These are phyloP conservation scores for Andrena marginata DNA, from an alignment of 2,888 invertebrate species.

Conservation along the genomic window DNA sequence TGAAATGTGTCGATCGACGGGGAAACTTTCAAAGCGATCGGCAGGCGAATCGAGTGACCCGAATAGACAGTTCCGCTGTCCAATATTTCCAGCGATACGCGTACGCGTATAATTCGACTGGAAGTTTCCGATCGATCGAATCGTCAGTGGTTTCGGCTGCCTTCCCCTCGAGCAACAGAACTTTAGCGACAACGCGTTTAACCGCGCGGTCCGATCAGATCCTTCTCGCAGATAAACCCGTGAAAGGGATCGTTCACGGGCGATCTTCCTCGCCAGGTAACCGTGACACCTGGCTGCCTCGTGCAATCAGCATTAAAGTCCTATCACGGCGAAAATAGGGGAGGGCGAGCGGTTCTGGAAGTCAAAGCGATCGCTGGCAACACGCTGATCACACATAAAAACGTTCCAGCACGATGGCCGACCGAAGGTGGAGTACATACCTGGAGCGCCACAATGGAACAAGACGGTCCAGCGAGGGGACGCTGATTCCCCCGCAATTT, in stretches of 20 bases:
- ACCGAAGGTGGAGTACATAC: slow-evolving; percentile 4
- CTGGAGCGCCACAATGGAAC: slow-evolving; percentile 42
- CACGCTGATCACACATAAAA: slow-evolving; percentile 42
- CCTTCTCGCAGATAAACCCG: slow-evolving; percentile 54
- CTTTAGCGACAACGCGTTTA: slow-evolving; percentile 49
- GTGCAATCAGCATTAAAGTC: slow-evolving; percentile 67
- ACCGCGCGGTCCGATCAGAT: slow-evolving; percentile 42
- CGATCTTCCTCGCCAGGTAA: slow-evolving; percentile 46
- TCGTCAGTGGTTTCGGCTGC: slow-evolving; percentile 47
- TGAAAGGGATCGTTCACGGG: slow-evolving; percentile 38
- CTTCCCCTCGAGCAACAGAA: slow-evolving; percentile 44
- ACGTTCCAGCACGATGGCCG: slow-evolving; percentile 45
- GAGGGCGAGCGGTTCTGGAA: slow-evolving; percentile 6
- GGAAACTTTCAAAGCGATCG: slow-evolving; percentile 61
- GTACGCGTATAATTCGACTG: slow-evolving; percentile 35
- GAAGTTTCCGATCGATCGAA: slow-evolving; percentile 57
- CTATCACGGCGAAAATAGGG: slow-evolving; percentile 56
- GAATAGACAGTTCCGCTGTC: slow-evolving; percentile 52
- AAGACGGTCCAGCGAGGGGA: background rate
- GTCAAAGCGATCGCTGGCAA: slow-evolving; percentile 42
- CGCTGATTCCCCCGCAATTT: slow-evolving; percentile 66
- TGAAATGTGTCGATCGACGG: slow-evolving; percentile 46
- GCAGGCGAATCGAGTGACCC: slow-evolving; percentile 56
- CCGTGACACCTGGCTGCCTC: slow-evolving; percentile 62
- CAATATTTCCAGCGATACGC: slow-evolving; percentile 35